Percentiles rank a stretch among this genome's conserved stretches.
Evolutionary conservation across 2,888 invertebrate genomes (phyloP).

Genomic region (Heteromurus nitidus): DNA sequence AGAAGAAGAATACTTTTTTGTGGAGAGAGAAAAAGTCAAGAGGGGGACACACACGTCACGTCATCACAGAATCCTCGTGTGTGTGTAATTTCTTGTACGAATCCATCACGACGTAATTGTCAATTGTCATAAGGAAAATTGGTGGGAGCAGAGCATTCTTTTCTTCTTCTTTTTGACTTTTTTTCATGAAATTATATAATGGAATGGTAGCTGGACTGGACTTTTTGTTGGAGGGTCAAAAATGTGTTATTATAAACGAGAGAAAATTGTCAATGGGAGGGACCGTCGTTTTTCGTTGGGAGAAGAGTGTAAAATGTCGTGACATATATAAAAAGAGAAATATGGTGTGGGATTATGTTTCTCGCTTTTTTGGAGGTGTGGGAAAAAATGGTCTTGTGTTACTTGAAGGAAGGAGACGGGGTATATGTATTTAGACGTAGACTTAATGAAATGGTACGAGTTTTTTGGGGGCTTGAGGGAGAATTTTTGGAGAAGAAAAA

Average conservation of each 20-base stretch:
- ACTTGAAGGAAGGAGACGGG: no score
- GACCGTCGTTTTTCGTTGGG: background rate
- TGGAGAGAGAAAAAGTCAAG: background rate
- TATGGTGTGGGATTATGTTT: no score
- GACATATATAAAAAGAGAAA: no score
- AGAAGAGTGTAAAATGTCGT: slow-evolving; percentile 14
- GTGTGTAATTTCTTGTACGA: background rate
- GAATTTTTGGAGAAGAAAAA: background rate
- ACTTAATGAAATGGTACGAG: background rate
- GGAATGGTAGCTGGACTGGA: background rate
- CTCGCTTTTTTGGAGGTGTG: no score
- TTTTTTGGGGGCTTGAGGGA: background rate
- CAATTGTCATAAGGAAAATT: slow-evolving; percentile 46
- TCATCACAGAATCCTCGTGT: background rate
- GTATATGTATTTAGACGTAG: no score
- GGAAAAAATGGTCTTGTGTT: no score
- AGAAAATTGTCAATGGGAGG: background rate
- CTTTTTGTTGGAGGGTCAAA: no score
- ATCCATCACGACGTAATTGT: slow-evolving; percentile 44
- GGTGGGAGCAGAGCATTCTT: background rate
- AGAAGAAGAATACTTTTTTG: background rate
- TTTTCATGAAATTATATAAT: background rate
- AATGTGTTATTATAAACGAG: background rate
- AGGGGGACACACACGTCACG: background rate
- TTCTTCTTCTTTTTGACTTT: background rate